Percentiles rank a stretch among this genome's conserved stretches.
phyloP scores from a whole-genome alignment of 2,113 vertebrate genomes.

The Gavialis gangeticus region DNA sequence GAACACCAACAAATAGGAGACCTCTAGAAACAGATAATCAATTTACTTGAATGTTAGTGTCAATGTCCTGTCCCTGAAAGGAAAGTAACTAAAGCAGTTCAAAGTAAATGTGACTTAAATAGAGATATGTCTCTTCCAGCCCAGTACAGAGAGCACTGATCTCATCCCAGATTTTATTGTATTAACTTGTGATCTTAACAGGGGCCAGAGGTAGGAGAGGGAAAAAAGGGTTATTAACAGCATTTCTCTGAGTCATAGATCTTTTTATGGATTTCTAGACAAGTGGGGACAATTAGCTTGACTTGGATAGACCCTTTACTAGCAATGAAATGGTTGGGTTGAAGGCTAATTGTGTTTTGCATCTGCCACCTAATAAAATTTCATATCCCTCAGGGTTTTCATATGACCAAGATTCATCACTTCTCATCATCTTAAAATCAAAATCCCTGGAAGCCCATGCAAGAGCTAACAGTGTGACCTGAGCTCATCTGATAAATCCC shows the following conservation, averaged over 20 bases:
- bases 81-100: not conserved
- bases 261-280: constrained; percentile 18
- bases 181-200: not conserved
- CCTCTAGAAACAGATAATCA: not conserved
- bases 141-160: not conserved
- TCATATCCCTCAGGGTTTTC: constrained; percentile 30
- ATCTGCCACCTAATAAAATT: constrained; percentile 46
- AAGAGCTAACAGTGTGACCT: constrained; percentile 11
- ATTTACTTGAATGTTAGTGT: not conserved
- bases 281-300: not conserved
- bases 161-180: not conserved
- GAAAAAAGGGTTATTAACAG: not conserved
- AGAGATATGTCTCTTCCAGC: not conserved
- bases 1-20: not conserved
- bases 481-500: constrained; percentile 28
- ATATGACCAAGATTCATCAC: constrained; percentile 33
- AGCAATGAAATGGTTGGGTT: not conserved
- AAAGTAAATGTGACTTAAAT: not conserved
- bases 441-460: constrained; percentile 4
- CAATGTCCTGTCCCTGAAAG: not conserved
- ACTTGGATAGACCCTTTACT: not conserved
- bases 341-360: constrained; percentile 53
- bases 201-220: not conserved
- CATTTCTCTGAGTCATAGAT: not conserved
- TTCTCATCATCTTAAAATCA: constrained; percentile 24